Conservation (phyloP, 2,888 invertebrate genomes). For the Entomobrya proxima region DNA sequence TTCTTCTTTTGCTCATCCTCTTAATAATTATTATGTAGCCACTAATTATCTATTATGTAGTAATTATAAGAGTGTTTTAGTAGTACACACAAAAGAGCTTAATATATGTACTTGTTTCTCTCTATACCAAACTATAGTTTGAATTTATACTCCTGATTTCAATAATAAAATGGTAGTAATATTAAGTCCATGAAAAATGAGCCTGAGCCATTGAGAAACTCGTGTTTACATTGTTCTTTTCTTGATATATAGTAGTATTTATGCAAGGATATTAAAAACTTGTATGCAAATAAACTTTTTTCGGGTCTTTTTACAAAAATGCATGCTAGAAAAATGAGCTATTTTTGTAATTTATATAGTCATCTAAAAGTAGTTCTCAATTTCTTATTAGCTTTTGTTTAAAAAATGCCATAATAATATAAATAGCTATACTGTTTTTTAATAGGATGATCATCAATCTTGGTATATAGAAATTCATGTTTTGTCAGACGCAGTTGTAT, state of each 20-base stretch:
- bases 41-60: background rate
- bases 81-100: background rate
- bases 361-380: too few species aligned
- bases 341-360: too few species aligned
- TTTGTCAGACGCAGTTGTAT: background rate
- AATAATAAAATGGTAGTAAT: constrained; percentile 13
- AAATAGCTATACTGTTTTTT: background rate
- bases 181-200: constrained; percentile 65
- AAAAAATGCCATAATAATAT: background rate
- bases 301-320: background rate
- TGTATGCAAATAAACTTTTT: too few species aligned
- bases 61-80: background rate
- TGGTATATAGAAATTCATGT: constrained; percentile 21
- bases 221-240: constrained; percentile 66
- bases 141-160: background rate
- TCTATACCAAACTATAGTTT: too few species aligned
- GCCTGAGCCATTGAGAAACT: constrained; percentile 65
- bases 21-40: background rate
- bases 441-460: background rate
- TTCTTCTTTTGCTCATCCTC: background rate
- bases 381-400: background rate
- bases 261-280: too few species aligned
- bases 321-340: too few species aligned
- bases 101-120: background rate
- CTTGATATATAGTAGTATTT: constrained; percentile 61